A percentile compares a stretch with the other conserved stretches of the same genome.
Evolutionary conservation across 1,140 invertebrate species (phyloP).

Genomic region (Sinella curviseta): DNA sequence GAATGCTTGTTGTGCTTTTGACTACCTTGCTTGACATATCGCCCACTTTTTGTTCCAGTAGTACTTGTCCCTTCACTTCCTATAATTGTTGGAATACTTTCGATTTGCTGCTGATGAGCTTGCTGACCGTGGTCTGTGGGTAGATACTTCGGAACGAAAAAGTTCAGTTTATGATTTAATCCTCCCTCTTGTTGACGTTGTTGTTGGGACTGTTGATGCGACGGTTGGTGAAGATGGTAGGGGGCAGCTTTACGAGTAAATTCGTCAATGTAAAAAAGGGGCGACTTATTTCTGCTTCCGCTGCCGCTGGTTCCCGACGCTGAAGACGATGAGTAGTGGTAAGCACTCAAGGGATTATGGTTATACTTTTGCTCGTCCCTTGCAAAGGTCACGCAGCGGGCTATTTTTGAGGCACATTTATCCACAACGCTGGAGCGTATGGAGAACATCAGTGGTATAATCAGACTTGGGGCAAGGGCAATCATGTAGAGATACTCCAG

Average conservation of each 20-base stretch:
- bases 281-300: conserved; percentile 28
- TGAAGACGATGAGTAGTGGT: conserved; percentile 33
- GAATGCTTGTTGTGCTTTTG: neutral
- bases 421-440: conserved; percentile 41
- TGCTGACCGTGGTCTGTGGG: conserved; percentile 21
- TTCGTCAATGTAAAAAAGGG: conserved; percentile 45
- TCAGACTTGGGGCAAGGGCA: conserved; percentile 41
- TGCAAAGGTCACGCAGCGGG: conserved; percentile 34
- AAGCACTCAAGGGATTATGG: conserved; percentile 6
- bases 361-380: conserved; percentile 8
- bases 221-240: conserved; percentile 20
- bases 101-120: neutral
- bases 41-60: neutral
- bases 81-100: neutral
- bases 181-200: neutral
- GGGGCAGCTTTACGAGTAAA: conserved; percentile 14
- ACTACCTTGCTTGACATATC: conserved; percentile 6
- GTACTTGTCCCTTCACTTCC: conserved; percentile 5
- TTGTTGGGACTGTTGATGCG: neutral
- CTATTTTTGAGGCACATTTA: conserved; percentile 43
- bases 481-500: conserved; percentile 47
- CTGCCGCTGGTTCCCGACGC: conserved; percentile 3
- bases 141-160: conserved; percentile 44
- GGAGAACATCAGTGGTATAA: conserved; percentile 46
- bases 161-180: neutral